Evolutionary conservation across 1,140 invertebrate genomes (phyloP).

Genomic region (Cyclina sinensis): DNA sequence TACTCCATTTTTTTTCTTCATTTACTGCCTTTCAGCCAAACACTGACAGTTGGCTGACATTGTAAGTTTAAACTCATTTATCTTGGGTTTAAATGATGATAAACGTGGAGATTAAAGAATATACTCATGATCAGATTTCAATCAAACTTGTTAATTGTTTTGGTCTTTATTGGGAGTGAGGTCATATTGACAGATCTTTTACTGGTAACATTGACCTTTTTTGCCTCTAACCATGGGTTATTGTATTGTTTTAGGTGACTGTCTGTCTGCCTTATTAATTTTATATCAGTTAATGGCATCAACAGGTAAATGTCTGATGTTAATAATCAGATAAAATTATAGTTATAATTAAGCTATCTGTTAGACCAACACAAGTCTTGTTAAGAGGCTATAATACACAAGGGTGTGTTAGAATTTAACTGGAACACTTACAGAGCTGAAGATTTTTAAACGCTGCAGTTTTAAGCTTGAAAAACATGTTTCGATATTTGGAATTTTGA

Average conservation of each 20-base stretch:
- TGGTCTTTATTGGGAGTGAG: background rate
- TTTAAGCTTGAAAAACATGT: too few species aligned
- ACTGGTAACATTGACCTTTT: background rate
- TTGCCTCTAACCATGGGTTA: background rate
- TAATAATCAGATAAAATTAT: too few species aligned
- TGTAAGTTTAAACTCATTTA: slow-evolving; percentile 6
- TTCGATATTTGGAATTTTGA: too few species aligned
- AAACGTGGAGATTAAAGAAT: slow-evolving; percentile 3
- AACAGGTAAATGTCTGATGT: too few species aligned
- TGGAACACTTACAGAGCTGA: too few species aligned
- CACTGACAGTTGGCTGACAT: background rate
- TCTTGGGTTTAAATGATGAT: background rate
- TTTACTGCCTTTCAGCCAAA: background rate
- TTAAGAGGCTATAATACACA: too few species aligned
- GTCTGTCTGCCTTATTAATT: slow-evolving; percentile 13
- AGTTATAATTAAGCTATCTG: too few species aligned
- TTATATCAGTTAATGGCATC: slow-evolving; percentile 22
- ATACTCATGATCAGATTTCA: slow-evolving; percentile 23
- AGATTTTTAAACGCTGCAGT: too few species aligned
- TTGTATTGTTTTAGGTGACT: slow-evolving; percentile 5
- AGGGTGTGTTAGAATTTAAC: too few species aligned
- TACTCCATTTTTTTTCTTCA: background rate
- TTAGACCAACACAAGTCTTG: too few species aligned
- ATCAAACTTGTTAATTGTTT: slow-evolving; percentile 39
- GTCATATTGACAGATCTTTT: background rate